phyloP scores from a whole-genome alignment of 1,140 invertebrate genomes.

The Piezodorus guildinii region DNA sequence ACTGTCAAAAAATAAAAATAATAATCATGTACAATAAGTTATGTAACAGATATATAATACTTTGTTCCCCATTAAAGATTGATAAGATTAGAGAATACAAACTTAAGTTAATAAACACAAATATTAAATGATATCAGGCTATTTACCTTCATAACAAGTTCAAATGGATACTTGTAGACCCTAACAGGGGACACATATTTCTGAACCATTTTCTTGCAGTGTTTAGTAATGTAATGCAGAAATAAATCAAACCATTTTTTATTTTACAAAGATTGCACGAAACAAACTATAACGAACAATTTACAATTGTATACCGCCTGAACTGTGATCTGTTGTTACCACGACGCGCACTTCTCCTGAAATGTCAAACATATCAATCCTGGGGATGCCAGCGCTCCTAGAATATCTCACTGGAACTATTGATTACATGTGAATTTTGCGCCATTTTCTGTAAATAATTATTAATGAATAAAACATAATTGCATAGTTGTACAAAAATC shows the following conservation, averaged over 20 bases:
- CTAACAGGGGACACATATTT: conserved; percentile 90
- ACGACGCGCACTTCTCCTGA: neutral
- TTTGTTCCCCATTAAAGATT: too few species aligned
- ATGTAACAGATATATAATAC: neutral
- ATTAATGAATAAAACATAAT: too few species aligned
- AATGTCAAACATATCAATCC: conserved; percentile 7
- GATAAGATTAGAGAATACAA: too few species aligned
- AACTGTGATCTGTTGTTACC: neutral
- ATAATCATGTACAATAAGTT: neutral
- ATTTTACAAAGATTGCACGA: neutral
- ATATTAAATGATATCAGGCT: neutral
- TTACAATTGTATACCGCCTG: neutral
- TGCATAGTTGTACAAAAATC: too few species aligned
- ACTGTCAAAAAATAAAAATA: neutral
- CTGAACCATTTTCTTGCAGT: conserved; percentile 67
- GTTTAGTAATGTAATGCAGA: neutral
- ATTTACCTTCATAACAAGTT: conserved; percentile 87
- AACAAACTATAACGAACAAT: neutral
- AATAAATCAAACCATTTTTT: conserved; percentile 4
- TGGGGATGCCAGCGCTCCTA: neutral
- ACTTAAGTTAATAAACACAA: conserved; percentile 30
- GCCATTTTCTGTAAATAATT: neutral
- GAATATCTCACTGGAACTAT: neutral
- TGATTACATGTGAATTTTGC: conserved; percentile 3
- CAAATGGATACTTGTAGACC: conserved; percentile 94